Conservation (phyloP, 1,140 invertebrate species). For the Ostrea denselamellosa region DNA sequence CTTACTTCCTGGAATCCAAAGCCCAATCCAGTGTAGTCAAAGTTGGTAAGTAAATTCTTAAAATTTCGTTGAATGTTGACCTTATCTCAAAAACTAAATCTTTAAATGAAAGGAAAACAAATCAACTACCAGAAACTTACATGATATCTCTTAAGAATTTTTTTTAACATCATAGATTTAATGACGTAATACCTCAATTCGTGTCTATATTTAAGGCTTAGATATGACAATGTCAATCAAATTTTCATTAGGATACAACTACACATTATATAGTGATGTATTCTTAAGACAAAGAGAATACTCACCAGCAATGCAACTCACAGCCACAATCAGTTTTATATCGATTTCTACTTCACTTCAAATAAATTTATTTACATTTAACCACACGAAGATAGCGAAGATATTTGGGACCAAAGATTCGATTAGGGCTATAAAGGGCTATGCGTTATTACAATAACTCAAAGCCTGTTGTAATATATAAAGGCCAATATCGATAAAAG, state of each 20-base stretch:
- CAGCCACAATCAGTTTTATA: slow-evolving; percentile 2
- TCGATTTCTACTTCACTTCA: slow-evolving; percentile 26
- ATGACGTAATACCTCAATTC: not conserved
- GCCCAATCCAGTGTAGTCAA: not conserved
- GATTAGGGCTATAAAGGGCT: not conserved
- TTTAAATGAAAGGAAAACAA: not conserved
- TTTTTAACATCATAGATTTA: too few species aligned
- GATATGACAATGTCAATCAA: not conserved
- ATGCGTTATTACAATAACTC: slow-evolving; percentile 3
- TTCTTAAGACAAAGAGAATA: not conserved
- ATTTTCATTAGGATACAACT: not conserved
- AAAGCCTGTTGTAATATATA: not conserved
- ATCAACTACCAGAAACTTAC: not conserved
- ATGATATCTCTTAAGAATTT: too few species aligned
- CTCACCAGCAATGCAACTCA: not conserved
- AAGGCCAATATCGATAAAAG: not conserved
- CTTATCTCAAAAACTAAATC: not conserved
- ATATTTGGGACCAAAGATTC: slow-evolving; percentile 12
- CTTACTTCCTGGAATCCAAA: not conserved
- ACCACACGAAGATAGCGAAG: not conserved
- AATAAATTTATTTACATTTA: slow-evolving; percentile 41
- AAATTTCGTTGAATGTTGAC: not conserved
- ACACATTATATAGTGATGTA: not conserved
- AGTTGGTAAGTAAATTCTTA: not conserved
- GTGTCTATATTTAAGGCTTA: not conserved